Percentiles rank a stretch among this genome's conserved stretches.
phyloP scores from a whole-genome alignment of 2,113 vertebrate species.

The Sylvietta virens region DNA sequence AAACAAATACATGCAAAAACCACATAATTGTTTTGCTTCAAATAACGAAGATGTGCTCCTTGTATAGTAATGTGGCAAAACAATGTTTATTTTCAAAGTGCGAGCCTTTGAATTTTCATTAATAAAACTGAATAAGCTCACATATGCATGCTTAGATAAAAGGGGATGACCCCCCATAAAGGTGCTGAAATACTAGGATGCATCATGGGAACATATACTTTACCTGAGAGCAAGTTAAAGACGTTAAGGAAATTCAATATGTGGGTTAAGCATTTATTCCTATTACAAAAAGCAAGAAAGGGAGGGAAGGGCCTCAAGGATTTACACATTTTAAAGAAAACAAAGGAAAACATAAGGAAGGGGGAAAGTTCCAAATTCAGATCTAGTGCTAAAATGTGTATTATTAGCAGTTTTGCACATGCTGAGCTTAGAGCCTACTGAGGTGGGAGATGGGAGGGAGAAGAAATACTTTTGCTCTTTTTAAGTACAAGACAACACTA shows the following conservation, averaged over 20 bases:
- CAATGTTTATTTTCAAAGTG: not conserved
- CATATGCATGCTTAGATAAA: not conserved
- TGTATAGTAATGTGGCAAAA: not conserved
- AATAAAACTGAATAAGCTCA: not conserved
- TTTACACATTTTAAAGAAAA: not conserved
- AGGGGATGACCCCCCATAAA: not conserved
- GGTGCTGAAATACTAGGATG: not conserved
- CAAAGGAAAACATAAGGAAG: not conserved
- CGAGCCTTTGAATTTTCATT: not conserved
- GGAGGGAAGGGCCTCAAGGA: not conserved
- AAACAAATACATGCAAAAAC: not conserved
- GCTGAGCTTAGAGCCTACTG: not conserved
- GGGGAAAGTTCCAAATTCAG: not conserved
- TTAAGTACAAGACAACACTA: not conserved
- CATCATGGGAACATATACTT: not conserved
- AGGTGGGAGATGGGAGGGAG: fast-evolving
- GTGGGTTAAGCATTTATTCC: not conserved
- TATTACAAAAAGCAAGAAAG: not conserved
- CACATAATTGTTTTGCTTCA: not conserved
- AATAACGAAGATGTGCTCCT: not conserved
- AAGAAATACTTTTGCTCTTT: not conserved
- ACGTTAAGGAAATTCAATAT: not conserved
- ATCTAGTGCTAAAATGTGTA: not conserved
- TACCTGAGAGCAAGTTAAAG: not conserved
- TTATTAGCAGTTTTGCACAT: not conserved